phyloP scores from a whole-genome alignment of 2,113 vertebrate genomes.

The Narcine bancroftii region DNA sequence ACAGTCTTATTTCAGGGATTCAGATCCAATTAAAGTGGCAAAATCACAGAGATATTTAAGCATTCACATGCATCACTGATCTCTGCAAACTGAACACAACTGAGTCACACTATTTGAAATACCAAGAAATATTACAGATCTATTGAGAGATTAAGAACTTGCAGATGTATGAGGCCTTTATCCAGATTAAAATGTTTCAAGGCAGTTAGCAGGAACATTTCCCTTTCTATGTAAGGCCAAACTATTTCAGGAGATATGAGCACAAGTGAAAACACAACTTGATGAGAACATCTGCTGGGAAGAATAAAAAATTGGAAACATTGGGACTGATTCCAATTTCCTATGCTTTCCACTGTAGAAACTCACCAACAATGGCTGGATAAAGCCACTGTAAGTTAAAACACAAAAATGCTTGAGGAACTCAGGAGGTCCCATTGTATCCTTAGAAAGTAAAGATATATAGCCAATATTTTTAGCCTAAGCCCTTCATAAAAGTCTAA shows the following conservation, averaged over 20 bases:
- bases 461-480: too few relatives aligned
- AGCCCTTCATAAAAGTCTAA: too few relatives aligned
- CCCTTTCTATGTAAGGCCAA: not conserved
- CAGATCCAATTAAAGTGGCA: slow-evolving; percentile 18
- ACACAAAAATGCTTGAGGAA: too few relatives aligned
- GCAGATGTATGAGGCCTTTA: not conserved
- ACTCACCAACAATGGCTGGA: not conserved
- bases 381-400: too few relatives aligned
- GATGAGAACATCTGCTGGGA: not conserved
- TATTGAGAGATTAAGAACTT: not conserved
- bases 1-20: not conserved
- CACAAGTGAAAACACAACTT: not conserved
- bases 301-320: not conserved
- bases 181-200: not conserved
- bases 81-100: not conserved
- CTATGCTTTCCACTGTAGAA: not conserved
- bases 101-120: not conserved
- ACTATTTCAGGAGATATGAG: not conserved
- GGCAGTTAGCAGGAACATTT: not conserved
- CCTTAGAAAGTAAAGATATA: too few relatives aligned
- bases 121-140: not conserved
- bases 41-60: slow-evolving; percentile 22
- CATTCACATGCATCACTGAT: not conserved
- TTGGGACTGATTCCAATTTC: not conserved
- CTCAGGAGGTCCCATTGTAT: too few relatives aligned